Evolutionary conservation across 2,797 vertebrate genomes (phyloP).

Genomic region (Enteromius trimaculatus): DNA sequence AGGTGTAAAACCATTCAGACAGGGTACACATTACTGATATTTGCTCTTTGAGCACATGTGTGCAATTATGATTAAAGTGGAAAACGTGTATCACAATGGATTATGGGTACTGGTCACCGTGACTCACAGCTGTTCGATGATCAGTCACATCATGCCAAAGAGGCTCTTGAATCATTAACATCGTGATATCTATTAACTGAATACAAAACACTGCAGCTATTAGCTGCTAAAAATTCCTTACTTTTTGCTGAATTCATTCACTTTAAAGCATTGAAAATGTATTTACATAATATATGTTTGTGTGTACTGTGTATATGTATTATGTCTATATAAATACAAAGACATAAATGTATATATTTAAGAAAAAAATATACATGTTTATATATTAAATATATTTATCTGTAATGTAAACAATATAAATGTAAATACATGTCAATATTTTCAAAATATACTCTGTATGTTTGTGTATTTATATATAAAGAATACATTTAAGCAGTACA

Average conservation of each 20-base stretch:
- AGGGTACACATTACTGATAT: slow-evolving; percentile 51
- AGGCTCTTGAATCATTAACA: slow-evolving; percentile 21
- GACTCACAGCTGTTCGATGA: slow-evolving; percentile 47
- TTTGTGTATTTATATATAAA: no score
- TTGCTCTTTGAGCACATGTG: slow-evolving; percentile 52
- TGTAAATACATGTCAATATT: no score
- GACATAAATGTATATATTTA: no score
- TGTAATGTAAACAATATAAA: no score
- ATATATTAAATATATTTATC: no score
- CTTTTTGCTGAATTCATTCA: neutral
- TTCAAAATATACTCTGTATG: no score
- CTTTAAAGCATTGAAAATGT: slow-evolving; percentile 6
- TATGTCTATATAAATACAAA: no score
- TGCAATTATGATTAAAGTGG: slow-evolving; percentile 57
- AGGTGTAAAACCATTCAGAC: slow-evolving; percentile 53
- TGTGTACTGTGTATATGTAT: no score
- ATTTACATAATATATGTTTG: no score
- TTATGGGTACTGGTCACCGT: slow-evolving; percentile 50
- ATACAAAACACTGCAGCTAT: neutral
- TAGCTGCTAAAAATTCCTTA: neutral
- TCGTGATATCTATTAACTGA: slow-evolving; percentile 23
- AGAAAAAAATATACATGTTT: no score
- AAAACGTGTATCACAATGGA: slow-evolving; percentile 48
- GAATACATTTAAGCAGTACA: no score
- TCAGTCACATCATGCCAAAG: slow-evolving; percentile 41